Base-by-base conservation (phyloP, 2,888 invertebrate genomes). In the Myathropa florea region DNA sequence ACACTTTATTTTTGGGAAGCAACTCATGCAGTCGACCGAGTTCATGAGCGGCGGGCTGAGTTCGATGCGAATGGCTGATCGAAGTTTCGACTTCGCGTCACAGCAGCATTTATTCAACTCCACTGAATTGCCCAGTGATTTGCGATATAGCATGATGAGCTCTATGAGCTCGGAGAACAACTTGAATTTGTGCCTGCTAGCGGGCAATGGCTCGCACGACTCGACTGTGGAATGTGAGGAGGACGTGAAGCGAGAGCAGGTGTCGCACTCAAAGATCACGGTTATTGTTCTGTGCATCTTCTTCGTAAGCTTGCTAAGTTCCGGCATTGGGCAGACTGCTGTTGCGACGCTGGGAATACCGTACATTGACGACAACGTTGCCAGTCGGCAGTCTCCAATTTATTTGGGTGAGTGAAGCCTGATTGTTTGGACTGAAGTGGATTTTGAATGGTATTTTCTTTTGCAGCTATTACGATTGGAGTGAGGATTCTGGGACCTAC, bases 361-460 rank as follows among this genome's bases (percentile, higher is more conserved):
- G 4, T 98, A 97, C 92, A 97, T 98, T 88, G 98, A 98, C 90
- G 98, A 98, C 92, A 98, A 98, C 92, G 97, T 98, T 81, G 97
- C 97, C 90, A 97, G 97, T 93, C 95, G 96, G 90, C 97, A 98
- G 92, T 97, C 97, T 80, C 97, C 98, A 28, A 94, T 98, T 89
- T 98, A 98, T 93, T 97, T 98, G 94, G 96, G 97, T 97, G 93
- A 65, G 76, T 57, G 12, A 9, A 7, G 3, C 0, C 10, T 18
- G 2, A 1, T 7, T n/a, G 4, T 1, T 1, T 28, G n/a, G 4
- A n/a, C n/a, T 39, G 6, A 18, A 18, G 14, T 28, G 14, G 18
- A 21, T 14, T 60, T 53, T 53, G 30, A 14, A 14, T 24, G 30
- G 12, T 33, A 12, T 77, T 14, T n/a, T 67, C n/a, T n/a, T 88